These are phyloP conservation scores for Tapirus indicus DNA, from an alignment of 2,797 vertebrate genomes.

Conservation along the genomic window DNA sequence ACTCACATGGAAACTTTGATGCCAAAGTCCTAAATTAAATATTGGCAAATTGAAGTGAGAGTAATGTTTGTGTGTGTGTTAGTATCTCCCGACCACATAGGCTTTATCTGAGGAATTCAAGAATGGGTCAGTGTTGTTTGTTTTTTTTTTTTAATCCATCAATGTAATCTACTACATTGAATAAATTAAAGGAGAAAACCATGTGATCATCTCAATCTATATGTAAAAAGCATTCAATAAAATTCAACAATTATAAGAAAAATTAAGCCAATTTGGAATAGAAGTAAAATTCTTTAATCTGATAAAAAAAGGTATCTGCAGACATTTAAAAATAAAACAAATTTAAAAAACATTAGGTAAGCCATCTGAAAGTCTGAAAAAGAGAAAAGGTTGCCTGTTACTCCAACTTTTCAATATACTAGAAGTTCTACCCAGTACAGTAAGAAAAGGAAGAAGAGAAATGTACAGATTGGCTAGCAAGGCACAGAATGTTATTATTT, in stretches of 20 bases:
- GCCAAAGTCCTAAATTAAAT: conserved; percentile 38
- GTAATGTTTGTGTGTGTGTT: neutral
- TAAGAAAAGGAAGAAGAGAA: conserved; percentile 16
- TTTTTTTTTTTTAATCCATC: neutral
- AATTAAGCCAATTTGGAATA: neutral
- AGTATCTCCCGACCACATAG: neutral
- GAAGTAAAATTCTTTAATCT: neutral
- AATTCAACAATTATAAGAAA: conserved; percentile 18
- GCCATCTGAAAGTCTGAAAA: neutral
- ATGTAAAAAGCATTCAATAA: neutral
- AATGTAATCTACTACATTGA: neutral
- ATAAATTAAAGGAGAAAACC: conserved; percentile 7
- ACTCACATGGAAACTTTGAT: neutral
- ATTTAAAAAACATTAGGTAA: neutral
- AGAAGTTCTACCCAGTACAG: neutral
- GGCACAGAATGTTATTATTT: neutral
- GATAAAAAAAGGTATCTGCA: neutral
- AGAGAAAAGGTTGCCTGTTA: neutral
- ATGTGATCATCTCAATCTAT: neutral
- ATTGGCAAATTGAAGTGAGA: neutral
- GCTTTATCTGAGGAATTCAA: conserved; percentile 40
- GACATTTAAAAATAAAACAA: neutral
- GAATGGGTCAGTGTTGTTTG: neutral
- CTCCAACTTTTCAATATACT: neutral
- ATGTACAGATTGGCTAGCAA: neutral